Conservation (phyloP, 2,797 vertebrate genomes). For the Pristis pectinata region DNA sequence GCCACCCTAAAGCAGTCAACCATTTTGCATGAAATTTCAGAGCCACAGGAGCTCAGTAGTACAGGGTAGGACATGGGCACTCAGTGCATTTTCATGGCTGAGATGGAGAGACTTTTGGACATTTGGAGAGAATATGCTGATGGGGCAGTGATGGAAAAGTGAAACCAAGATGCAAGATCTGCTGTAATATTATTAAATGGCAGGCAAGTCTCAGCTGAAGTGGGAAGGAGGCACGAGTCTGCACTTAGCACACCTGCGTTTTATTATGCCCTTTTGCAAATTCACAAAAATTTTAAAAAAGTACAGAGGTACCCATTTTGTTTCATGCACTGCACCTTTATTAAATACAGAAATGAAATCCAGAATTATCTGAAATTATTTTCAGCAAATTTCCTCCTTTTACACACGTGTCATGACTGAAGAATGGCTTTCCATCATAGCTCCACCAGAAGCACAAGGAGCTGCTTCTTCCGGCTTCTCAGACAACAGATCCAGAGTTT, state of each 20-base stretch:
- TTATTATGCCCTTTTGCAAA: too few relatives aligned
- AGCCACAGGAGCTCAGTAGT: not conserved
- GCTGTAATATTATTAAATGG: too few relatives aligned
- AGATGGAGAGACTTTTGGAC: too few relatives aligned
- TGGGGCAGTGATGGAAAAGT: too few relatives aligned
- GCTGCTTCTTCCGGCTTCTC: not conserved
- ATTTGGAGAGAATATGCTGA: too few relatives aligned
- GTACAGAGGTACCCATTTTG: not conserved
- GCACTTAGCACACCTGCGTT: too few relatives aligned
- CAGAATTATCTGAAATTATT: not conserved
- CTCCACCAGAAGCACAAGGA: not conserved
- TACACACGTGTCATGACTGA: not conserved
- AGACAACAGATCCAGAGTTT: not conserved
- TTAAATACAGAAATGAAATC: not conserved
- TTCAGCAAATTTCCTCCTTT: not conserved
- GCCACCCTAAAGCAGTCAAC: too few relatives aligned
- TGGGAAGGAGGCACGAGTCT: too few relatives aligned
- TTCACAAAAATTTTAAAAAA: not conserved
- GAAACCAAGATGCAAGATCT: too few relatives aligned
- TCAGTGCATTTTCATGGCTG: too few relatives aligned
- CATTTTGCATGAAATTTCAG: not conserved
- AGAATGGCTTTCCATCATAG: not conserved
- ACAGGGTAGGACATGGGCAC: too few relatives aligned
- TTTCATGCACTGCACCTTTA: not conserved
- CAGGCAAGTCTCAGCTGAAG: too few relatives aligned